A percentile compares a stretch with the other conserved stretches of the same genome.
Conservation (phyloP, 2,113 vertebrate species). For the Brachionichthys hirsutus region DNA sequence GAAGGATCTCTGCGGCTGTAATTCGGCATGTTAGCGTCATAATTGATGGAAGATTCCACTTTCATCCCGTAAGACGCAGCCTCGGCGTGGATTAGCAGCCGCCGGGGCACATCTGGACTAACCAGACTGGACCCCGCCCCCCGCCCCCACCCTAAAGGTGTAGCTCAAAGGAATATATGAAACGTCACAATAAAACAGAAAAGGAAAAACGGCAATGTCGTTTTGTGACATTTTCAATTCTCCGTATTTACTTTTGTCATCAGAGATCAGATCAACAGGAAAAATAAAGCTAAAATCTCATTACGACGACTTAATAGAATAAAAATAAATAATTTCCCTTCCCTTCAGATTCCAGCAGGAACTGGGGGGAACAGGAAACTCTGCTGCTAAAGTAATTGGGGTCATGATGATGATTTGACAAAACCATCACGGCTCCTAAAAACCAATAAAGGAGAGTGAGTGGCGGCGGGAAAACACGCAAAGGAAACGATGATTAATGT, state of each 20-base stretch:
- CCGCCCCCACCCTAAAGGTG: too few relatives aligned
- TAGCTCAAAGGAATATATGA: too few relatives aligned
- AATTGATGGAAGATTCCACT: slow-evolving; percentile 74
- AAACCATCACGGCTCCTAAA: slow-evolving; percentile 48
- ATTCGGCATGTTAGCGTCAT: slow-evolving; percentile 74
- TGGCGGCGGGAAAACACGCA: slow-evolving; percentile 28
- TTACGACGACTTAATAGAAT: too few relatives aligned
- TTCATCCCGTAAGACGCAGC: slow-evolving; percentile 64
- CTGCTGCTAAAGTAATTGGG: slow-evolving; percentile 47
- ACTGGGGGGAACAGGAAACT: not conserved
- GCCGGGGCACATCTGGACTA: slow-evolving; percentile 68
- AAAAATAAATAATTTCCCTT: too few relatives aligned
- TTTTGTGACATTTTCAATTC: too few relatives aligned
- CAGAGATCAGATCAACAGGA: too few relatives aligned
- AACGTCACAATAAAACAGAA: too few relatives aligned
- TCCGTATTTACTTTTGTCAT: too few relatives aligned
- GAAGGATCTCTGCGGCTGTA: slow-evolving; percentile 68
- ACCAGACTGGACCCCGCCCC: too few relatives aligned
- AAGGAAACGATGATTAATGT: slow-evolving; percentile 71
- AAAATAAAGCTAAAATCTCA: too few relatives aligned
- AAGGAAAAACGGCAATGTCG: too few relatives aligned
- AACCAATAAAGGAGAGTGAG: slow-evolving; percentile 63
- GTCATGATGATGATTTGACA: slow-evolving; percentile 51
- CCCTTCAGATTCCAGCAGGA: too few relatives aligned
- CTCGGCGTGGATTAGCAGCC: slow-evolving; percentile 57